Base-by-base conservation (phyloP, 2,888 invertebrate genomes). In the Iselma pallidipennis region DNA sequence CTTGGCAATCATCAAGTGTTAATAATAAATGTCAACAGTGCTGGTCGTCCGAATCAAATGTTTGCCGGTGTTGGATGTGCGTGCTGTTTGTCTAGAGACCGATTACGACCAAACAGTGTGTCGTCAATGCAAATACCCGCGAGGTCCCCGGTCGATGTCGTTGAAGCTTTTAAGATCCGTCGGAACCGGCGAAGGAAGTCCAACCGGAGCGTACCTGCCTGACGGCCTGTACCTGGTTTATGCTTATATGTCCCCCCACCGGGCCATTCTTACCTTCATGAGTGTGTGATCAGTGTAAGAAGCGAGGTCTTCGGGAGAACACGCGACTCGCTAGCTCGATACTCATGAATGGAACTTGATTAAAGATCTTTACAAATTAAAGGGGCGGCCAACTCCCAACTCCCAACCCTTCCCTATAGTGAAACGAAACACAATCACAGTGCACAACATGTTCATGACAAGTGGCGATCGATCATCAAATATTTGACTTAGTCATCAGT, bases 221-320 rank as follows among this genome's bases (percentile, higher is more conserved):
- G 75, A 76, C 78, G 72, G 75, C 77, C 71, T 73, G 71, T 78
- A 78, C 77, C 79, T 78, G 78, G 72, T 73, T 51, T 78, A 78
- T 77, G 75, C 76, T 75, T 74, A 77, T 76, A 73, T 77, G 78
- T 76, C 77, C 80, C 80, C 80, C 82, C 80, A 78, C 80, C 79
- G 76, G 73, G 75, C 68, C 79, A 78, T 76, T 81, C 80, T 80
- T 80, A 79, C 79, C 80, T 78, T 80, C 79, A 80, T 80, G 80
- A 78, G 77, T 78, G 76, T 78, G 78, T 80, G 80, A 80, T 82
- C 81, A 82, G 82, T 82, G 78, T 76, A 81, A 81, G 81, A 78
- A 80, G 74, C 79, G 81, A 77, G 75, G 78, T 80, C 81, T 79
- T 78, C 78, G 78, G 77, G 78, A 76, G 73, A 81, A 76, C 80